Conservation (phyloP, 1,140 invertebrate species). For the Orussus abietinus region DNA sequence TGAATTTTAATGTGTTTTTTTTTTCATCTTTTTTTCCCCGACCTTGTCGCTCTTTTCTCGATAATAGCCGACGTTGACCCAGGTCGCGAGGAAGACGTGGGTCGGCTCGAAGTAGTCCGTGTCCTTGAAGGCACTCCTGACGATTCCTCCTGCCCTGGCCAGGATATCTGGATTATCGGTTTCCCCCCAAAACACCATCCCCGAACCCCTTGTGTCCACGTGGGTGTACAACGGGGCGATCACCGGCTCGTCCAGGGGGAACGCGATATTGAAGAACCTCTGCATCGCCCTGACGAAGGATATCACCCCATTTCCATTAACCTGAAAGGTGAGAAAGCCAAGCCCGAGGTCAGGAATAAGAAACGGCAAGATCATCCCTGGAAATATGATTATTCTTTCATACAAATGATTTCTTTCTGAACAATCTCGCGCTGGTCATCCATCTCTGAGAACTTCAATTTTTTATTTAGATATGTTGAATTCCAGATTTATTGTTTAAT, state of each 20-base stretch:
- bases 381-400: too few relatives aligned
- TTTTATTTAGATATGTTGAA: too few relatives aligned
- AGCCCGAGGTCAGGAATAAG: too few relatives aligned
- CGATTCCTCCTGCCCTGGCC: constrained; percentile 61
- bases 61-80: constrained; percentile 67
- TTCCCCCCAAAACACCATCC: constrained; percentile 76
- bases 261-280: constrained; percentile 79
- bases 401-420: too few relatives aligned
- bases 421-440: too few relatives aligned
- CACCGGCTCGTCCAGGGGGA: constrained; percentile 84
- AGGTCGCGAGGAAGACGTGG: constrained; percentile 63
- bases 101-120: constrained; percentile 64
- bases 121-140: constrained; percentile 68
- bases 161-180: constrained; percentile 64
- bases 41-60: constrained; percentile 59
- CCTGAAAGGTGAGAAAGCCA: too few relatives aligned
- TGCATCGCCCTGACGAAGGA: constrained; percentile 85
- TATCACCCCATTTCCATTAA: constrained; percentile 88
- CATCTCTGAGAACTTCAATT: too few relatives aligned
- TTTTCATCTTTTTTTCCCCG: too few relatives aligned
- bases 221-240: constrained; percentile 91
- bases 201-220: constrained; percentile 74
- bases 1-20: too few relatives aligned
- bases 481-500: too few relatives aligned
- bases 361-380: too few relatives aligned